These are phyloP conservation scores for Pseudolaguvia tuberculata DNA, from an alignment of 2,113 vertebrate genomes.

Conservation along the genomic window DNA sequence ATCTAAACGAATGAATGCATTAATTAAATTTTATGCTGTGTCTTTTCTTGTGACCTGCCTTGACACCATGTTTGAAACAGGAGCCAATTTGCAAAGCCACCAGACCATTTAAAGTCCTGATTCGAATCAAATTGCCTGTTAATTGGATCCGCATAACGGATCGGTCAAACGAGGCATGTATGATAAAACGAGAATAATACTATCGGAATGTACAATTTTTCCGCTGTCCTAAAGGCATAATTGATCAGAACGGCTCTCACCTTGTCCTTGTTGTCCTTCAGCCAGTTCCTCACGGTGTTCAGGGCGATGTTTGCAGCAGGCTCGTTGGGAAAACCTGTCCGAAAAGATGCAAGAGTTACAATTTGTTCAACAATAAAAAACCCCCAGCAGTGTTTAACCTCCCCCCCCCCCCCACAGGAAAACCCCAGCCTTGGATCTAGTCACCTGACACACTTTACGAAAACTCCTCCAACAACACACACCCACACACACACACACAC, in stretches of 20 bases:
- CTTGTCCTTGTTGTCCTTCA: conserved; percentile 81
- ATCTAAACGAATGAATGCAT: neutral
- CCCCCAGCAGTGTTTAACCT: conserved; percentile 43
- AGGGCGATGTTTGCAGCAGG: conserved; percentile 89
- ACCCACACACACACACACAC: conserved; percentile 3
- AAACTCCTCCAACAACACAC: neutral
- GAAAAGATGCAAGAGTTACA: conserved; percentile 42
- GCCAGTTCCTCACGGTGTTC: conserved; percentile 82
- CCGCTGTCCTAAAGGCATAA: neutral
- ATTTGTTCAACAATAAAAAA: conserved; percentile 1
- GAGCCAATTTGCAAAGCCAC: conserved; percentile 59
- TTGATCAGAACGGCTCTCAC: conserved; percentile 57
- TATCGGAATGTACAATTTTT: neutral
- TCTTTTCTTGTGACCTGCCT: conserved; percentile 43
- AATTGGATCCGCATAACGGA: conserved; percentile 62
- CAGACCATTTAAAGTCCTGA: conserved; percentile 61
- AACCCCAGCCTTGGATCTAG: conserved; percentile 1
- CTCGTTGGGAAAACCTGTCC: conserved; percentile 91
- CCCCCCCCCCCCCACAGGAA: conserved; percentile 40
- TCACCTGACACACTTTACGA: conserved; percentile 18
- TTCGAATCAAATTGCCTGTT: conserved; percentile 62
- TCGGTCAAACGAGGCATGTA: conserved; percentile 49
- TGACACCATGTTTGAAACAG: conserved; percentile 41
- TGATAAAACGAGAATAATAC: neutral
- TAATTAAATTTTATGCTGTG: conserved; percentile 44